Evolutionary conservation across 2,888 invertebrate species (phyloP).

Genomic region (Polydrusus tereticollis): DNA sequence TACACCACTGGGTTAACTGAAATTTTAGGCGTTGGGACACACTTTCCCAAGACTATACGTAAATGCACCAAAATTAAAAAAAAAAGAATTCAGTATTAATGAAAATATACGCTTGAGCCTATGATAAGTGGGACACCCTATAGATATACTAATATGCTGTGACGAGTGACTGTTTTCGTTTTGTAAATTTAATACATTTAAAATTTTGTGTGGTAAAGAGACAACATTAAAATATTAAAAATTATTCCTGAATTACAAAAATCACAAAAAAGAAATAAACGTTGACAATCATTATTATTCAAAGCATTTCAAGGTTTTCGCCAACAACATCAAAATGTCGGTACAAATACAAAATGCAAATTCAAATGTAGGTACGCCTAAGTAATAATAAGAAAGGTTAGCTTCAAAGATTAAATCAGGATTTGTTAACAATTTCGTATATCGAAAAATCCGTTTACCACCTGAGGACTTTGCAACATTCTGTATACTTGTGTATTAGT

Average conservation of each 20-base stretch:
- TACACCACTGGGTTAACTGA: too few relatives aligned
- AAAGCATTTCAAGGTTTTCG: constrained; percentile 7
- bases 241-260: neutral
- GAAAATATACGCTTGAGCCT: too few relatives aligned
- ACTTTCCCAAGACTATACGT: too few relatives aligned
- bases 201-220: too few relatives aligned
- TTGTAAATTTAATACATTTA: too few relatives aligned
- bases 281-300: constrained; percentile 15
- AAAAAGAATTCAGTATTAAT: too few relatives aligned
- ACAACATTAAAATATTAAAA: too few relatives aligned
- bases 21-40: too few relatives aligned
- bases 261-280: neutral
- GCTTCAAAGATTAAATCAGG: neutral
- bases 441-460: constrained; percentile 61
- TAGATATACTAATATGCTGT: too few relatives aligned
- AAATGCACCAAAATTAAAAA: too few relatives aligned
- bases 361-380: neutral
- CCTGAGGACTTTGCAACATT: constrained; percentile 68
- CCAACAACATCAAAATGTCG: neutral
- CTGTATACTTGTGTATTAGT: constrained; percentile 67
- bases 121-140: too few relatives aligned
- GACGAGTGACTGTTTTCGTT: too few relatives aligned
- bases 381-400: neutral
- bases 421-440: constrained; percentile 16
- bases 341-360: constrained; percentile 9